Evolutionary conservation across 2,797 vertebrate genomes (phyloP).

Genomic region (Petrocephalus sullivani): DNA sequence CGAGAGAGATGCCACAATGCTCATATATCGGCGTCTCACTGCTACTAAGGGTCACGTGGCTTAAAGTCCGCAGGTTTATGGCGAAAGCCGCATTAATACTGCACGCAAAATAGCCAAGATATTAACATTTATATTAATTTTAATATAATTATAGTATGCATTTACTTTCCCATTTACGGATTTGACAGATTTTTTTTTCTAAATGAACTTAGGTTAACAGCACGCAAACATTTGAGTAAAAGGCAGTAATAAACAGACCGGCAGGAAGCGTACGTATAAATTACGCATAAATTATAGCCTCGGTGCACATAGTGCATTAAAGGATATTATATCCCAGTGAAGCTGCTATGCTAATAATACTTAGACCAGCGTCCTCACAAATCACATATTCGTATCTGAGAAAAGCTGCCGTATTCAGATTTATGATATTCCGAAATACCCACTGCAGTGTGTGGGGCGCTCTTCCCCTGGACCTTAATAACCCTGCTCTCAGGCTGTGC

Average conservation of each 20-base stretch:
- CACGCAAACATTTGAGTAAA: not conserved
- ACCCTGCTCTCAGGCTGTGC: not conserved
- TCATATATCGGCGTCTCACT: not conserved
- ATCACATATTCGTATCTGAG: not conserved
- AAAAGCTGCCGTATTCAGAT: not conserved
- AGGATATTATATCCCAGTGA: not conserved
- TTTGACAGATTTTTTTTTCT: not conserved
- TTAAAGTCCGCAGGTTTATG: not conserved
- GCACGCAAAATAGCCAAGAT: not conserved
- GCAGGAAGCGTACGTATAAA: not conserved
- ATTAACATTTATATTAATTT: conserved; percentile 13
- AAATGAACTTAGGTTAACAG: not conserved
- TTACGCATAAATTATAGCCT: not conserved
- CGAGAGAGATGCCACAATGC: not conserved
- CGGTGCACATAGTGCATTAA: not conserved
- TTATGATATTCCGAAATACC: not conserved
- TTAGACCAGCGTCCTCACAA: not conserved
- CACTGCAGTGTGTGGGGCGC: not conserved
- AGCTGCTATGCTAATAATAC: not conserved
- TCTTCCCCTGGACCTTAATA: not conserved
- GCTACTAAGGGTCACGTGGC: not conserved
- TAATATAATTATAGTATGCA: not conserved
- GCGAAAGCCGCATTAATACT: not conserved
- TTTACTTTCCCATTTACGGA: not conserved
- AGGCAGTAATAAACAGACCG: not conserved